Percentiles rank a stretch among this genome's conserved stretches.
These are phyloP conservation scores for Mesopsocus fuscifrons DNA, from an alignment of 2,888 invertebrate species.

Conservation along the genomic window DNA sequence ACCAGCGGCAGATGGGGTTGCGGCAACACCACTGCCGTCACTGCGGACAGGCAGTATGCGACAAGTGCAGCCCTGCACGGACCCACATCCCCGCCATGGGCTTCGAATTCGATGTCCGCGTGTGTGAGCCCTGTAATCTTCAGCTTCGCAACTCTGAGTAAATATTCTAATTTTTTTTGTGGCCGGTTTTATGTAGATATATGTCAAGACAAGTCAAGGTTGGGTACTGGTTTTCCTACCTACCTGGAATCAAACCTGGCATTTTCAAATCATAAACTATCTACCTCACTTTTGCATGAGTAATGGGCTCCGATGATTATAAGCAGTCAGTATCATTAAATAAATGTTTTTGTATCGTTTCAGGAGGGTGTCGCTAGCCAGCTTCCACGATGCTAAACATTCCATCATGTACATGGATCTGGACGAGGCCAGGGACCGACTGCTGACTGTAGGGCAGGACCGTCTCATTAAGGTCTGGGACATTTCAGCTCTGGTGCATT, in stretches of 20 bases:
- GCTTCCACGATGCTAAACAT: constrained; percentile 91
- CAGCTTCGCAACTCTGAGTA: constrained; percentile 71
- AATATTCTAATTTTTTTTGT: constrained; percentile 25
- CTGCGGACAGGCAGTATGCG: constrained; percentile 93
- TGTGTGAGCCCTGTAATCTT: constrained; percentile 81
- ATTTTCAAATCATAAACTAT: no score
- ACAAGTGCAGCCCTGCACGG: constrained; percentile 71
- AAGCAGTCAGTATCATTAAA: no score
- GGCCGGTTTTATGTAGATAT: background rate
- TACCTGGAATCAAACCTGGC: no score
- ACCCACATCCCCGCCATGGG: constrained; percentile 91
- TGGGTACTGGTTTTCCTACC: no score
- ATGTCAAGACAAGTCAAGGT: no score
- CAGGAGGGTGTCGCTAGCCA: constrained; percentile 79
- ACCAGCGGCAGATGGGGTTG: constrained; percentile 78
- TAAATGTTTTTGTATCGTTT: no score
- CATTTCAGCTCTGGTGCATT: constrained; percentile 41
- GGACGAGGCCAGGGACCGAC: constrained; percentile 69
- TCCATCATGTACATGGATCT: constrained; percentile 72
- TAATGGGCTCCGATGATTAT: no score
- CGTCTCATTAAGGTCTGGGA: constrained; percentile 89
- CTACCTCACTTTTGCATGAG: no score
- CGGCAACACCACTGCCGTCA: constrained; percentile 82
- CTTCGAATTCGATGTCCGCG: constrained; percentile 91
- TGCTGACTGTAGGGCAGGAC: constrained; percentile 89